phyloP scores from a whole-genome alignment of 2,797 vertebrate genomes.

The Geotrypetes seraphini region DNA sequence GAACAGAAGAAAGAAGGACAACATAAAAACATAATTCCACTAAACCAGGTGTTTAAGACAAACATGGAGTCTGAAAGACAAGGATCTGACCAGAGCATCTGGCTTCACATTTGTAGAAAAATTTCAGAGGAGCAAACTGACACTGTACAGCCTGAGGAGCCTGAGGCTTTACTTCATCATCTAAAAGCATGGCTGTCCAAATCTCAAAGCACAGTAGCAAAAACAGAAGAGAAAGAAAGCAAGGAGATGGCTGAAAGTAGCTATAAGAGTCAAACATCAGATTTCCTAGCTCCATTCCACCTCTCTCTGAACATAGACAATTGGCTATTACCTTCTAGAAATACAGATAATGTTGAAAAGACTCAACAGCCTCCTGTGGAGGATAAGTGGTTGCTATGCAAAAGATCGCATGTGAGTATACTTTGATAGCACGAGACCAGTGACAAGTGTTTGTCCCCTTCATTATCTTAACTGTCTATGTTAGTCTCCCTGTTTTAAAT shows the following conservation, averaged over 20 bases:
- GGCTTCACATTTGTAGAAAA: too few relatives aligned
- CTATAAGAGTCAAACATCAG: slow-evolving; percentile 23
- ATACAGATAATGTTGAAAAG: slow-evolving; percentile 15
- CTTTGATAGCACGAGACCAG: too few relatives aligned
- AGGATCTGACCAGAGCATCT: too few relatives aligned
- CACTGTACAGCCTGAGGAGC: slow-evolving; percentile 24
- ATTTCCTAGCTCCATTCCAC: slow-evolving; percentile 40
- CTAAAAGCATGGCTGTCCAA: slow-evolving; percentile 36
- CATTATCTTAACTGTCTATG: too few relatives aligned
- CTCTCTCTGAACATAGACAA: slow-evolving; percentile 54
- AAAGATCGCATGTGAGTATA: slow-evolving; percentile 75
- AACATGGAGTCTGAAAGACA: too few relatives aligned
- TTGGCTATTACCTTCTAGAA: slow-evolving; percentile 61
- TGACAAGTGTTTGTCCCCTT: too few relatives aligned
- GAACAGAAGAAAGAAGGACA: too few relatives aligned
- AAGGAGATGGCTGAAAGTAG: slow-evolving; percentile 37
- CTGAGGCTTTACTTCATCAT: slow-evolving; percentile 1
- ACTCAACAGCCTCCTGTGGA: slow-evolving; percentile 34
- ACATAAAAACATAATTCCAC: too few relatives aligned
- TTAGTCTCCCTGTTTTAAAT: too few relatives aligned
- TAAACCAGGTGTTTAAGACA: too few relatives aligned
- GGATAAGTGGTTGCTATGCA: slow-evolving; percentile 87
- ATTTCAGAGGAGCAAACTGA: slow-evolving; percentile 7
- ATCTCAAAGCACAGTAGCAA: too few relatives aligned
- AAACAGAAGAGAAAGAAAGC: slow-evolving; percentile 40